Percentiles rank a stretch among this genome's conserved stretches.
phyloP scores from a whole-genome alignment of 2,888 invertebrate genomes.

The Diarsia rubi region DNA sequence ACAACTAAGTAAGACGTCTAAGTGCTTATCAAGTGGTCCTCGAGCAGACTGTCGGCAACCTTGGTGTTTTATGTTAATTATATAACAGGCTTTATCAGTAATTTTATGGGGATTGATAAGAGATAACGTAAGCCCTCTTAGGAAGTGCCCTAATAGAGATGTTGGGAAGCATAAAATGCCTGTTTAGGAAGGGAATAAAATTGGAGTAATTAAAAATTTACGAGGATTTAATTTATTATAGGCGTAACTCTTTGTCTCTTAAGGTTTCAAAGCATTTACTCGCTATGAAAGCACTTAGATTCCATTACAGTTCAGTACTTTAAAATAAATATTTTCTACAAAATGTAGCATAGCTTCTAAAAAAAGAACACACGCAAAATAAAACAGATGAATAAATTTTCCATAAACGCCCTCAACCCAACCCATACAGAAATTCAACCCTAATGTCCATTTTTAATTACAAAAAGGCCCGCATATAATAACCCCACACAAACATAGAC shows the following conservation, averaged over 20 bases:
- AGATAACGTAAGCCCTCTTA: slow-evolving; percentile 47
- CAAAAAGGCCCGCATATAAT: slow-evolving; percentile 80
- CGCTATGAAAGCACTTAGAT: not conserved
- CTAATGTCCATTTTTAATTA: slow-evolving; percentile 80
- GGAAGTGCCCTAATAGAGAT: slow-evolving; percentile 53
- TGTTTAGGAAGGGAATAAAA: slow-evolving; percentile 22
- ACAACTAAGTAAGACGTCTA: slow-evolving; percentile 40
- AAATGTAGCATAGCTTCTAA: not conserved
- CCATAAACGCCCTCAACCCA: slow-evolving; percentile 38
- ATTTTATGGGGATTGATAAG: slow-evolving; percentile 64
- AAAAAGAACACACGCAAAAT: slow-evolving; percentile 8
- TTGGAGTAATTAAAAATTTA: slow-evolving; percentile 30
- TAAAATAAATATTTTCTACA: not conserved
- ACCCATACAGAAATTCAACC: slow-evolving; percentile 66
- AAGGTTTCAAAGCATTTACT: not conserved
- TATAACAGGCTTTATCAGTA: slow-evolving; percentile 56
- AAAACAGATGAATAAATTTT: slow-evolving; percentile 30
- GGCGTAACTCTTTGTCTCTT: not conserved
- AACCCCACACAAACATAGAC: slow-evolving; percentile 81
- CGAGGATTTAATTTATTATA: slow-evolving; percentile 17
- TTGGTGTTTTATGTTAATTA: slow-evolving; percentile 64
- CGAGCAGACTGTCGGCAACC: slow-evolving; percentile 46
- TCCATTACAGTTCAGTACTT: not conserved
- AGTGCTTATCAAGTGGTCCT: slow-evolving; percentile 62
- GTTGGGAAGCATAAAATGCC: slow-evolving; percentile 18